Evolutionary conservation across 2,797 vertebrate species (phyloP), one percentile per base, ranked within the genome.

Genomic region (Merluccius polli): DNA sequence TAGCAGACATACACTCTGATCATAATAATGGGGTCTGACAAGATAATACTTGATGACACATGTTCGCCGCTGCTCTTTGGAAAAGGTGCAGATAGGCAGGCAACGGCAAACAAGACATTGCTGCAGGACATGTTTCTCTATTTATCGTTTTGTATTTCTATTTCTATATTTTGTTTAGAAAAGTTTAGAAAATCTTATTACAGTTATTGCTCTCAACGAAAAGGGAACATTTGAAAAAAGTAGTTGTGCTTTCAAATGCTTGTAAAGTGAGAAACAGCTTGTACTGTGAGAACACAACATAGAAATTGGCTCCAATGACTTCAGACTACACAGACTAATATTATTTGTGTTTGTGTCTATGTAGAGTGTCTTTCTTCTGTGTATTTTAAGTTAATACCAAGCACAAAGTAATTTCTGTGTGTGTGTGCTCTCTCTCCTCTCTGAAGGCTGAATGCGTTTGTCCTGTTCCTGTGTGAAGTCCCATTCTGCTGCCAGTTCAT

Each of bases 401-500:
- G 1, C 16, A 21, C 18, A 21, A 16, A 1, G 24, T 13, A 18
- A n/a, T 65, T 71, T 52, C n/a, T 5, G 21, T n/a, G 15, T 27
- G 29, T 73, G 31, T 86, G 73, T 85, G 71, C 67, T 77, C 73
- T 86, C 77, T 79, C 0, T 27, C 52, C 21, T 65, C 2, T 76
- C 78, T 84, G n/a, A 87, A 99, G 98, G 93, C 92, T 97, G 91
- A 98, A 95, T 0, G 97, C 98, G 79, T 97, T 95, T 2, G 73
- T 98, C 75, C 92, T 99, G 75, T 93, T 99, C 90, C 93, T 99
- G 68, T 99, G 97, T 0, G 98, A 99, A 86, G 97, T 95, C 0
- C 98, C 98, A 0, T 99, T 98, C 92, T 99, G 98, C 85, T 99
- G 98, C 92, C 97, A 97, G 93, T 99, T 99, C 68, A 89, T 99